Conservation (phyloP, 35 echinoderm and acorn worm species). For the Apostichopus parvimensis region DNA sequence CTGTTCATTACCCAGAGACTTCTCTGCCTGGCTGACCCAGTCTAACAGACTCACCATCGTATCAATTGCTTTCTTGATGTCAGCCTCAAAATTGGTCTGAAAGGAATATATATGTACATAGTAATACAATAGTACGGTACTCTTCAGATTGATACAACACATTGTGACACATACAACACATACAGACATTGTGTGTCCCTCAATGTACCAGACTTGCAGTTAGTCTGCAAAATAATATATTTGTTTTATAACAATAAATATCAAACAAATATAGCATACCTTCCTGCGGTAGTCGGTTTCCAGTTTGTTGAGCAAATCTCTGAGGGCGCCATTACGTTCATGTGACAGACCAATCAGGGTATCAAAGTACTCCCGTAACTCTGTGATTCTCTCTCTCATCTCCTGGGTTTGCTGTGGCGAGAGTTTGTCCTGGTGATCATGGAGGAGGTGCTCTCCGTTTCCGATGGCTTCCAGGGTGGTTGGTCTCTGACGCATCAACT, state of each 20-base stretch:
- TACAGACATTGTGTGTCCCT: too few species aligned
- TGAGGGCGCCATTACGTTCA: slow-evolving; percentile 71
- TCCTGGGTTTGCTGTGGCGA: slow-evolving; percentile 78
- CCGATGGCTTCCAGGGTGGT: slow-evolving; percentile 82
- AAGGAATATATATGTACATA: neutral
- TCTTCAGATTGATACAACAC: too few species aligned
- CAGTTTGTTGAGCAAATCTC: slow-evolving; percentile 70
- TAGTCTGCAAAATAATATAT: too few species aligned
- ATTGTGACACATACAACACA: too few species aligned
- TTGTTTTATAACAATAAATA: too few species aligned
- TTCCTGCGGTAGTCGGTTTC: slow-evolving; percentile 71
- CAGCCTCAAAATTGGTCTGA: slow-evolving; percentile 77
- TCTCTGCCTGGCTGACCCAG: slow-evolving; percentile 86
- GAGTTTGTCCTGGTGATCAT: slow-evolving; percentile 86
- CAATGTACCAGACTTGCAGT: too few species aligned
- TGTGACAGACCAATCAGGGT: slow-evolving; percentile 83
- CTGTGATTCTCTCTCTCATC: slow-evolving; percentile 78
- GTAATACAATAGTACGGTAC: too few species aligned
- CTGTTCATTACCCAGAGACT: slow-evolving; percentile 76
- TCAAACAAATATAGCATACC: slow-evolving; percentile 52
- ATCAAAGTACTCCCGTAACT: slow-evolving; percentile 95
- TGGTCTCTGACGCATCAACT: slow-evolving; percentile 64
- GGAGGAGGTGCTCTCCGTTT: slow-evolving; percentile 86
- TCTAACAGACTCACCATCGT: slow-evolving; percentile 74
- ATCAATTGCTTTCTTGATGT: slow-evolving; percentile 74